phyloP scores from a whole-genome alignment of 2,797 vertebrate species.

The Hemibagrus guttatus region DNA sequence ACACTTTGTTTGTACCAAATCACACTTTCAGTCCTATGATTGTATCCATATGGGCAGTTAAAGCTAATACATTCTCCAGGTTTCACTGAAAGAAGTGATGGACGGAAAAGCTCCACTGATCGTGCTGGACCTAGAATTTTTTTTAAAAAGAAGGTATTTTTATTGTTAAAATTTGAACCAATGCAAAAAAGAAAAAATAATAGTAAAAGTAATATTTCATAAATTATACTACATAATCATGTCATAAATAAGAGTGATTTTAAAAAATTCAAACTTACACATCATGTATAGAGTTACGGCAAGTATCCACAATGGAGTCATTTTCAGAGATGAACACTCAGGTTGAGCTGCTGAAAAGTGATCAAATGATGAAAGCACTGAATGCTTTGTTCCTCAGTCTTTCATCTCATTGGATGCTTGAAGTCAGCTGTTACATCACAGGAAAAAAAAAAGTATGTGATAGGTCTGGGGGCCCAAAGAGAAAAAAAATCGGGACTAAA shows the following conservation, averaged over 20 bases:
- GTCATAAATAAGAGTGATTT: background rate
- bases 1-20: slow-evolving; percentile 11
- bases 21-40: background rate
- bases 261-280: background rate
- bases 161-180: no score
- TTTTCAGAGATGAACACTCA: background rate
- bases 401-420: background rate
- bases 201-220: background rate
- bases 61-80: background rate
- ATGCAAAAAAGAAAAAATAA: background rate
- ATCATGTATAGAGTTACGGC: background rate
- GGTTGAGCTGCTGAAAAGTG: background rate
- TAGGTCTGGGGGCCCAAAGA: background rate
- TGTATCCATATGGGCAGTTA: background rate
- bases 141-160: background rate
- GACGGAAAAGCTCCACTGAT: background rate
- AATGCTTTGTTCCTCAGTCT: background rate
- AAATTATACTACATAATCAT: background rate
- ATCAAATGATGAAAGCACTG: background rate
- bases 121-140: background rate
- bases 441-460: background rate
- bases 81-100: background rate
- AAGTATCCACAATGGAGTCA: background rate
- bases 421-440: background rate
- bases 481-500: background rate